Evolutionary conservation across 2,113 vertebrate genomes (phyloP), one percentile per base, ranked within the genome.

Genomic region (Laticauda colubrina): DNA sequence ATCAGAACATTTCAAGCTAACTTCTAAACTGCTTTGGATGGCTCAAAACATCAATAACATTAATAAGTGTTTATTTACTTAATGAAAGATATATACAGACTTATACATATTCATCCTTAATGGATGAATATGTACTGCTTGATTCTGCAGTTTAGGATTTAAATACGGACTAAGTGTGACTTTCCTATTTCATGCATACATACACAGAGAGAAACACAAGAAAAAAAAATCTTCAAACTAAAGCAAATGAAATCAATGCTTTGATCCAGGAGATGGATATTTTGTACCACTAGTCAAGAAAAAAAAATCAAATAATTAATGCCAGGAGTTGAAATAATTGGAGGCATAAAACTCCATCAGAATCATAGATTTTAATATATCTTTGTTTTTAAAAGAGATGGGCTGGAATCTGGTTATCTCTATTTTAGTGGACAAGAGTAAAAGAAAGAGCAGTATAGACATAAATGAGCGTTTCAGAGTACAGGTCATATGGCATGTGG

Each of bases 391-490:
- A 93, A 90, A 51, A 29, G 11, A 39, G 88, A 54, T 24, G 11
- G 23, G 10, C 94, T 92, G 54, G 51, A 94, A 75, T 91, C 94
- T 91, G 94, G 92, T 92, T 92, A 93, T 95, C 96, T 95, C 94
- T 96, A 45, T 90, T 54, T 54, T 93, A 93, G 53, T 93, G 96
- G 94, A 93, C 89, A 94, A 94, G 93, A 92, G 96, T 96, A 93
- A 96, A 96, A 95, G 87, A 95, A 88, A 53, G 90, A 94, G 90
- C 34, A 93, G 45, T 90, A 95, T 93, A 94, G 85, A 96, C 95
- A 93, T 96, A 39, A 53, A 95, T 94, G 93, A 64, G 94, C 94
- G 93, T 91, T 94, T 95, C 61, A 87, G 75, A 94, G 89, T 95
- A 90, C 94, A 96, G 95, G 29, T 87, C 87, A 51, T 45, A 24